Evolutionary conservation across 1,140 invertebrate species (phyloP).

Genomic region (Drosophila rhopaloa): DNA sequence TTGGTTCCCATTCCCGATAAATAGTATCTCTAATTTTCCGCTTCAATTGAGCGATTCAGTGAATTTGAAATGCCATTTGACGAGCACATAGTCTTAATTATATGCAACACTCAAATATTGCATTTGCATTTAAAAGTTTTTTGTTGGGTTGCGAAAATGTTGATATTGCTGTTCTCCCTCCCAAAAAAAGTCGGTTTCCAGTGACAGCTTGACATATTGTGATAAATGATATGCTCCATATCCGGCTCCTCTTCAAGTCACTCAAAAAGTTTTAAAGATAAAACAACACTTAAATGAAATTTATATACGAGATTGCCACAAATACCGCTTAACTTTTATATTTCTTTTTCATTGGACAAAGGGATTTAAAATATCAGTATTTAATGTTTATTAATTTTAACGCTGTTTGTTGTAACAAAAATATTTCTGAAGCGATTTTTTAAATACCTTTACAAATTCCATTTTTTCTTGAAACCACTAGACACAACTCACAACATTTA

Average conservation of each 20-base stretch:
- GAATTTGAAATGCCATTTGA: slow-evolving; percentile 37
- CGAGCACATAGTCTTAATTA: slow-evolving; percentile 25
- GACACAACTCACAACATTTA: background rate
- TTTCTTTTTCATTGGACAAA: background rate
- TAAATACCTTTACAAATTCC: background rate
- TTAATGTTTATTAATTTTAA: no score
- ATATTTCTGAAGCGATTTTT: background rate
- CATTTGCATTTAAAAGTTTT: slow-evolving; percentile 32
- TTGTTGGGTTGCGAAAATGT: slow-evolving; percentile 1
- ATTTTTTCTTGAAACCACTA: background rate
- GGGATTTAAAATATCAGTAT: no score
- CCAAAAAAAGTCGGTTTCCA: background rate
- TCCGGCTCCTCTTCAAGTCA: background rate
- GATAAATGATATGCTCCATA: slow-evolving; percentile 41
- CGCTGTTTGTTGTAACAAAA: no score
- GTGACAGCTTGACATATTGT: slow-evolving; percentile 55
- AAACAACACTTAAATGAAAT: background rate
- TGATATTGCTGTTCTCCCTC: background rate
- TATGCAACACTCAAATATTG: slow-evolving; percentile 15
- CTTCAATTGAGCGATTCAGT: slow-evolving; percentile 18
- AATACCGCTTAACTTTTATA: no score
- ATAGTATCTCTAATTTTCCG: slow-evolving; percentile 28
- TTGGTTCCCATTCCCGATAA: background rate
- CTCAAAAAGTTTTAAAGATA: background rate
- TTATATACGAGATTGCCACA: no score